phyloP scores from a whole-genome alignment of 1,140 invertebrate species.

The Ceratina calcarata region DNA sequence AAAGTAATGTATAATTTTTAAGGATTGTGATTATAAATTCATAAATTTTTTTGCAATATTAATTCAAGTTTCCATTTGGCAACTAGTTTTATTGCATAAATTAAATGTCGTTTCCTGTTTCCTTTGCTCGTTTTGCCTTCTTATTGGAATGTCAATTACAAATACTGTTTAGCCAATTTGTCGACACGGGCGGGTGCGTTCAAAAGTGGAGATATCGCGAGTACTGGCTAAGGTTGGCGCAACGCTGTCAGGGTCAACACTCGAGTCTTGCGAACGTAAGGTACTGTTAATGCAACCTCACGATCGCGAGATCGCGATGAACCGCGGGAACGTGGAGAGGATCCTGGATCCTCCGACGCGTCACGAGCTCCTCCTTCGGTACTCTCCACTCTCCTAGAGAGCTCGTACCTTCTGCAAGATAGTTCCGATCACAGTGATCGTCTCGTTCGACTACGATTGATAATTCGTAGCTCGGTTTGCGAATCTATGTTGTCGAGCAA shows the following conservation, averaged over 20 bases:
- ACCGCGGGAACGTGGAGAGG: conserved; percentile 41
- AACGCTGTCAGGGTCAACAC: conserved; percentile 57
- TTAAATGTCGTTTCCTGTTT: too few species aligned
- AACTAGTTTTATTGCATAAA: too few species aligned
- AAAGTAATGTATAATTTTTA: too few species aligned
- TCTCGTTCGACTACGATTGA: conserved; percentile 39
- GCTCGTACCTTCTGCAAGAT: not conserved
- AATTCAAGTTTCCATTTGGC: too few species aligned
- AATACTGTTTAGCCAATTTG: too few species aligned
- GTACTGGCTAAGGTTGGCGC: not conserved
- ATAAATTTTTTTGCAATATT: too few species aligned
- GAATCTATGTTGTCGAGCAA: conserved; percentile 9
- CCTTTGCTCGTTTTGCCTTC: too few species aligned
- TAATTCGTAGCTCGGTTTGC: conserved; percentile 11
- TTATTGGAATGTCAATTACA: too few species aligned
- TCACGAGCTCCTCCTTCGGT: conserved; percentile 56
- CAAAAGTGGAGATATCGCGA: conserved; percentile 21
- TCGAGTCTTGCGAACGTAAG: conserved; percentile 52
- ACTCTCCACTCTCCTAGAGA: not conserved
- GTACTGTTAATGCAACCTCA: conserved; percentile 71
- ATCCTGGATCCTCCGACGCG: conserved; percentile 52
- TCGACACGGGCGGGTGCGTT: conserved; percentile 24
- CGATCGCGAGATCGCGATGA: conserved; percentile 69
- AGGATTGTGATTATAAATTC: too few species aligned
- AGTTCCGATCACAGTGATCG: conserved; percentile 24